These are phyloP conservation scores for Patiria miniata DNA, from an alignment of 35 echinoderm and acorn worm species.

Conservation along the genomic window DNA sequence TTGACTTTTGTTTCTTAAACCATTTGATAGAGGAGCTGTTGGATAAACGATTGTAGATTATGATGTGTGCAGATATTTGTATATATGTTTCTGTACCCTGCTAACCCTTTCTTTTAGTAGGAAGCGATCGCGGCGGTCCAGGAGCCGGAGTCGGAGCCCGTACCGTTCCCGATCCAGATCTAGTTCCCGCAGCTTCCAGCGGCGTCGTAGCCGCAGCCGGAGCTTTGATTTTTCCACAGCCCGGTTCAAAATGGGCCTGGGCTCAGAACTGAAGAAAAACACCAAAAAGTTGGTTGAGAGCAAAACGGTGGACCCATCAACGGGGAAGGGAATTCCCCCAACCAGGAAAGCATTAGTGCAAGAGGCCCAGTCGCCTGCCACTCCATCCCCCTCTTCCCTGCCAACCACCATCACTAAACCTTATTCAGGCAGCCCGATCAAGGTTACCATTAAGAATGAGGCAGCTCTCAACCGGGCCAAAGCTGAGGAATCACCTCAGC, in stretches of 20 bases:
- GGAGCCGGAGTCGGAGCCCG: conserved; percentile 1
- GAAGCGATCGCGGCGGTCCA: conserved; percentile 22
- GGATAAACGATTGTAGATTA: neutral
- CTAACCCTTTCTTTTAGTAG: conserved; percentile 26
- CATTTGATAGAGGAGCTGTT: neutral
- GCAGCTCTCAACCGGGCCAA: neutral
- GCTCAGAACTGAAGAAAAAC: conserved; percentile 70
- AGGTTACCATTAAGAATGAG: conserved; percentile 73
- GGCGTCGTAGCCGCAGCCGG: conserved; percentile 49
- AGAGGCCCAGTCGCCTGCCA: conserved; percentile 27
- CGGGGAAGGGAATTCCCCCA: neutral
- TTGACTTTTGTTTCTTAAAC: neutral
- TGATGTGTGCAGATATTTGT: neutral
- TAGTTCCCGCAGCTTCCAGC: conserved; percentile 50
- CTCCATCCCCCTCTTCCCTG: neutral
- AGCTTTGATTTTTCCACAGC: conserved; percentile 54
- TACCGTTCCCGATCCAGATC: conserved; percentile 63
- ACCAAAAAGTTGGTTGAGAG: conserved; percentile 45
- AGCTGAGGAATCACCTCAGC: conserved; percentile 16
- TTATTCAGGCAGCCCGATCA: conserved; percentile 44
- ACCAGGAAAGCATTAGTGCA: conserved; percentile 9
- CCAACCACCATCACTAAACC: neutral
- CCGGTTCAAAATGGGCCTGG: conserved; percentile 75
- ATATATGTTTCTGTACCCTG: conserved; percentile 32
- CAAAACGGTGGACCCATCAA: conserved; percentile 16